Percentiles rank a stretch among this genome's conserved stretches.
phyloP scores from a whole-genome alignment of 2,797 vertebrate genomes.

The Pogoniulus pusillus region DNA sequence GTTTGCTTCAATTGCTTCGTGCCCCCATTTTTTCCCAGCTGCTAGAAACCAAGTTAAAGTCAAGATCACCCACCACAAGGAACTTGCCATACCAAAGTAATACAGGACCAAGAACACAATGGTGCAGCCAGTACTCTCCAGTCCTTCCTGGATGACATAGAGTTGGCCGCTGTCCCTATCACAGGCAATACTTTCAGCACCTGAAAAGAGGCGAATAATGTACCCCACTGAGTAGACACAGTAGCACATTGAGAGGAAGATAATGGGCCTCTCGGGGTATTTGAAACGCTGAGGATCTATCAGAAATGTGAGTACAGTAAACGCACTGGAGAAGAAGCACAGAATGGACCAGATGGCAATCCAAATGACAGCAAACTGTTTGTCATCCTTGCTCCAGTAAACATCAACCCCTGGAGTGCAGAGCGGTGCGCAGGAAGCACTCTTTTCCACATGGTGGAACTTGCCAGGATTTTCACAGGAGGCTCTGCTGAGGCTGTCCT shows the following conservation, averaged over 20 bases:
- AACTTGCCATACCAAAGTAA: constrained; percentile 98
- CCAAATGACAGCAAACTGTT: constrained; percentile 93
- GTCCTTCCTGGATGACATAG: constrained; percentile 96
- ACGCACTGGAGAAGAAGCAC: constrained; percentile 96
- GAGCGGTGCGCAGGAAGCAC: constrained; percentile 91
- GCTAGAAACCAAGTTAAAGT: constrained; percentile 97
- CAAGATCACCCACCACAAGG: constrained; percentile 97
- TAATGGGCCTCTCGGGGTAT: constrained; percentile 97
- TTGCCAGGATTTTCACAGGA: constrained; percentile 90
- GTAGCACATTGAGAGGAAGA: constrained; percentile 99
- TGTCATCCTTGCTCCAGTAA: constrained; percentile 95
- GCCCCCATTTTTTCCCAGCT: constrained; percentile 97
- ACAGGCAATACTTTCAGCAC: constrained; percentile 93
- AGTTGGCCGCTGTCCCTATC: constrained; percentile 93
- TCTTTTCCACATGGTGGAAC: constrained; percentile 96
- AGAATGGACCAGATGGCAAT: constrained; percentile 94
- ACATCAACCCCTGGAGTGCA: constrained; percentile 92
- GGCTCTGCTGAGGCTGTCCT: constrained; percentile 75
- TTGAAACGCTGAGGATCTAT: constrained; percentile 94
- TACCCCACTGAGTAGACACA: constrained; percentile 96
- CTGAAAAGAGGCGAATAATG: constrained; percentile 94
- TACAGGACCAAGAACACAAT: constrained; percentile 97
- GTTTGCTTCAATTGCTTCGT: constrained; percentile 97
- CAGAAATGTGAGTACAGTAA: constrained; percentile 97
- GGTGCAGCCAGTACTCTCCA: constrained; percentile 98